A percentile compares a stretch with the other conserved stretches of the same genome.
Conservation (phyloP, 2,797 vertebrate genomes). For the Acipenser oxyrinchus region DNA sequence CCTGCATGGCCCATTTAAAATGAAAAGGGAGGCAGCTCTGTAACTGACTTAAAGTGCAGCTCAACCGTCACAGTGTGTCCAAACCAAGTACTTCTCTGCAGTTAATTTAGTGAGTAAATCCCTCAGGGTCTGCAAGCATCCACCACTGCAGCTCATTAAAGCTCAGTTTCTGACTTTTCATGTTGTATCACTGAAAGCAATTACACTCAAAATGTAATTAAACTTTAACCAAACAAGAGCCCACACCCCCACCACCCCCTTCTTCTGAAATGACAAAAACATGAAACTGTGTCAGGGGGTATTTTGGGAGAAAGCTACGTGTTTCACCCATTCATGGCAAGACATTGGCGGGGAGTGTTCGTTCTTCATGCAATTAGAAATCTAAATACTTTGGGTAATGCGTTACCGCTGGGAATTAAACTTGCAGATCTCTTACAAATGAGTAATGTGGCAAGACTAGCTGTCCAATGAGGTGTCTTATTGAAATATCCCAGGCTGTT, state of each 20-base stretch:
- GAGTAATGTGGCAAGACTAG: conserved; percentile 79
- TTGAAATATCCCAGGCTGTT: conserved; percentile 83
- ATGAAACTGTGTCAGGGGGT: conserved; percentile 28
- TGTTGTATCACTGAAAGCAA: conserved; percentile 64
- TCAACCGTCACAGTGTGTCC: conserved; percentile 64
- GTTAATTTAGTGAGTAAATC: conserved; percentile 69
- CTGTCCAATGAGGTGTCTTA: conserved; percentile 86
- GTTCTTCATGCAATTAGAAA: conserved; percentile 89
- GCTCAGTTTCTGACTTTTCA: conserved; percentile 56
- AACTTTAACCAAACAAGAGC: conserved; percentile 86
- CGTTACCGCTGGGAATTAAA: conserved; percentile 81
- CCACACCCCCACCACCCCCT: conserved; percentile 33
- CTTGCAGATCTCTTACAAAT: conserved; percentile 89
- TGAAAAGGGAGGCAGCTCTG: conserved; percentile 51
- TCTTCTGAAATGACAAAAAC: conserved; percentile 38
- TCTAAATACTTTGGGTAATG: conserved; percentile 92
- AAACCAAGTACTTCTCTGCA: conserved; percentile 70
- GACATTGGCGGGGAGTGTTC: conserved; percentile 54
- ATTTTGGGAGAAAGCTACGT: conserved; percentile 24
- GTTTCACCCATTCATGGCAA: conserved; percentile 33
- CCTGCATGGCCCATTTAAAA: conserved; percentile 55
- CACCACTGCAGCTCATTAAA: conserved; percentile 82
- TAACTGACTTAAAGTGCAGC: conserved; percentile 52
- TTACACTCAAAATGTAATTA: conserved; percentile 79
- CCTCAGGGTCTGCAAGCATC: conserved; percentile 70